These are phyloP conservation scores for Ophion obscuratus DNA, from an alignment of 2,888 invertebrate species.

Conservation along the genomic window DNA sequence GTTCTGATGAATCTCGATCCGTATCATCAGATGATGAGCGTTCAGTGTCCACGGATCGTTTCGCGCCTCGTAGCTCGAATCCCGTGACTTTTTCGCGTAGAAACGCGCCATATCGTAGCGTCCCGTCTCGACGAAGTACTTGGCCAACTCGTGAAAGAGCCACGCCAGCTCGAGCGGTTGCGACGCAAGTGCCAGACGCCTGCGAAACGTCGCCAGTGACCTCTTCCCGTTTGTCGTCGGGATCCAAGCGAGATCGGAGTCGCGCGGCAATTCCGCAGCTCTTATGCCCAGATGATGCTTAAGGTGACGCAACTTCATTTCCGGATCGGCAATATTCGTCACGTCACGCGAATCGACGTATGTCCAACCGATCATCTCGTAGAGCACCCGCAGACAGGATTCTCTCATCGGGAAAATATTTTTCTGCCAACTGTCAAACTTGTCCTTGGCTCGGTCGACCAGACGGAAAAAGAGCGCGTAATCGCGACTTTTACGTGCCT, in stretches of 20 bases:
- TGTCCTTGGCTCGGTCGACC: slow-evolving; percentile 83
- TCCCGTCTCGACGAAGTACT: slow-evolving; percentile 81
- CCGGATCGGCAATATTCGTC: slow-evolving; percentile 54
- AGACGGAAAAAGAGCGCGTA: slow-evolving; percentile 75
- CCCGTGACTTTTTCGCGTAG: slow-evolving; percentile 78
- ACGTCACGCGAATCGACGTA: slow-evolving; percentile 84
- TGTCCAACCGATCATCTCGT: slow-evolving; percentile 82
- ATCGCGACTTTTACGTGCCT: slow-evolving; percentile 75
- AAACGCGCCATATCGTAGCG: slow-evolving; percentile 83
- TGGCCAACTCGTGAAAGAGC: slow-evolving; percentile 84
- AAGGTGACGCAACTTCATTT: slow-evolving; percentile 69
- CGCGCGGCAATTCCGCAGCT: slow-evolving; percentile 73
- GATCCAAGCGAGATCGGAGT: slow-evolving; percentile 78
- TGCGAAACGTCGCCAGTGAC: slow-evolving; percentile 71
- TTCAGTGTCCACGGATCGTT: slow-evolving; percentile 84
- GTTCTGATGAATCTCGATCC: slow-evolving; percentile 83
- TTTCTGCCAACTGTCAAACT: slow-evolving; percentile 82
- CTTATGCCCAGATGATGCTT: slow-evolving; percentile 77
- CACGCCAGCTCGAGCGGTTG: slow-evolving; percentile 84
- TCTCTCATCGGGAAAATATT: slow-evolving; percentile 83
- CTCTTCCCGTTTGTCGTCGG: slow-evolving; percentile 66
- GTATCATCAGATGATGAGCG: slow-evolving; percentile 82
- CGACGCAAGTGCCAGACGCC: slow-evolving; percentile 75
- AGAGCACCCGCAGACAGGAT: slow-evolving; percentile 81
- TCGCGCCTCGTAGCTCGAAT: slow-evolving; percentile 77